Evolutionary conservation across 1,140 invertebrate species (phyloP).

Genomic region (Latrodectus geometricus): DNA sequence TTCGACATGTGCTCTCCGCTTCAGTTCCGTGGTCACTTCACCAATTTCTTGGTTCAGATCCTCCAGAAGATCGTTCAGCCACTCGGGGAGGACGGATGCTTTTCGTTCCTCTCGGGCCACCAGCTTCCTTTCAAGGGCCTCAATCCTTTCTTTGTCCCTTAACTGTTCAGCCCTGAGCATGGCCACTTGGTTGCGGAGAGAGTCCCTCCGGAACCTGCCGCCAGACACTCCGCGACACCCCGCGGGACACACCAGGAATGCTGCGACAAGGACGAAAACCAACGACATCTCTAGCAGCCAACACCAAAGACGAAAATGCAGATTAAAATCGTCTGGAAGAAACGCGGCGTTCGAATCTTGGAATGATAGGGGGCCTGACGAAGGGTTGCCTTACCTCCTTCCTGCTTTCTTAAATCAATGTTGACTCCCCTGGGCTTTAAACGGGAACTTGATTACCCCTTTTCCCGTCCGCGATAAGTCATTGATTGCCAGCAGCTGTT

Average conservation of each 20-base stretch:
- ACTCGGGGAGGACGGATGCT: neutral
- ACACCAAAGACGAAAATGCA: neutral
- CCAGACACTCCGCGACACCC: neutral
- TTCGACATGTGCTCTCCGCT: neutral
- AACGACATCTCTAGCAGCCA: neutral
- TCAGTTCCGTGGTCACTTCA: slow-evolving; percentile 11
- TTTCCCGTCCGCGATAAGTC: too few relatives aligned
- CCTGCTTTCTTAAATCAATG: too few relatives aligned
- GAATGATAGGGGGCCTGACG: neutral
- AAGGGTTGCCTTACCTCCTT: neutral
- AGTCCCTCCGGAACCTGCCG: neutral
- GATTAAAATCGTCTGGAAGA: neutral
- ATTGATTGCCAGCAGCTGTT: too few relatives aligned
- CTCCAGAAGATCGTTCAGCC: slow-evolving; percentile 9
- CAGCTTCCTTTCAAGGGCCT: slow-evolving; percentile 19
- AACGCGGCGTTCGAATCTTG: neutral
- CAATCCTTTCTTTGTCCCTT: slow-evolving; percentile 17
- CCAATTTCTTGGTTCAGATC: slow-evolving; percentile 4
- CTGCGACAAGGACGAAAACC: neutral
- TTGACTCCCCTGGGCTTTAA: too few relatives aligned
- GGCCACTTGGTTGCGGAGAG: slow-evolving; percentile 26
- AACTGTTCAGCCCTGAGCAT: slow-evolving; percentile 13
- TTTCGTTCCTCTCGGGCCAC: neutral
- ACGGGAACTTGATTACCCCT: too few relatives aligned
- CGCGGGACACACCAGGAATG: neutral